phyloP scores from a whole-genome alignment of 2,113 vertebrate species.

The Piaya cayana region DNA sequence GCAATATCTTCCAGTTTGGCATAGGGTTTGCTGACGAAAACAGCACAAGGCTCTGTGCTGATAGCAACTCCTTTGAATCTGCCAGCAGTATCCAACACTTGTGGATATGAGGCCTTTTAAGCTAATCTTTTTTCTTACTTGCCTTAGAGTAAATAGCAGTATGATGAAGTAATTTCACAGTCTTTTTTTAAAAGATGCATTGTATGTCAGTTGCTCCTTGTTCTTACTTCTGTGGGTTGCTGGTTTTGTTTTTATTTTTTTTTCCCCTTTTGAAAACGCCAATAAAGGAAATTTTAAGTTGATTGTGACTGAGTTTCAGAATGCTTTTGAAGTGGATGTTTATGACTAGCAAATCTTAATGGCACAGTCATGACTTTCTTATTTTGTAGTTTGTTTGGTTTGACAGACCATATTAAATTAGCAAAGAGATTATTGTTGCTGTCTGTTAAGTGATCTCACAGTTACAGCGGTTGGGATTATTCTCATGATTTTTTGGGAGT shows the following conservation, averaged over 20 bases:
- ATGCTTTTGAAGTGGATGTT: not conserved
- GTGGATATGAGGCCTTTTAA: not conserved
- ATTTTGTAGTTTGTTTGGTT: constrained; percentile 26
- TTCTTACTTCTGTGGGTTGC: not conserved
- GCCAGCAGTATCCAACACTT: not conserved
- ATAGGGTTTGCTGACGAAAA: not conserved
- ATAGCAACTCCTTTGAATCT: not conserved
- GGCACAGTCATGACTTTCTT: not conserved
- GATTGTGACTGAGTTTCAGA: not conserved
- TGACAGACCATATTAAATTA: constrained; percentile 8
- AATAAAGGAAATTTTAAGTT: not conserved
- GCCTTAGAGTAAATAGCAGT: not conserved
- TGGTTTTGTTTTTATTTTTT: too few relatives aligned
- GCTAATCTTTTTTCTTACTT: not conserved
- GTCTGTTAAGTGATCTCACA: constrained; percentile 5
- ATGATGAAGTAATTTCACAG: not conserved
- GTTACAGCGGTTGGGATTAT: not conserved
- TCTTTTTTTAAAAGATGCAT: not conserved
- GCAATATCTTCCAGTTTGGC: not conserved
- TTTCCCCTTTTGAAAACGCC: not conserved
- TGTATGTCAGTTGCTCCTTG: not conserved
- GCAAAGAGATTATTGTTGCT: not conserved
- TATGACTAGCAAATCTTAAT: not conserved
- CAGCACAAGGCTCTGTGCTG: not conserved
- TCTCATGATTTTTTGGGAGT: not conserved